Evolutionary conservation across 2,888 invertebrate genomes (phyloP), one percentile per base, ranked within the genome.

Genomic region (Euspilapteryx auroguttella): DNA sequence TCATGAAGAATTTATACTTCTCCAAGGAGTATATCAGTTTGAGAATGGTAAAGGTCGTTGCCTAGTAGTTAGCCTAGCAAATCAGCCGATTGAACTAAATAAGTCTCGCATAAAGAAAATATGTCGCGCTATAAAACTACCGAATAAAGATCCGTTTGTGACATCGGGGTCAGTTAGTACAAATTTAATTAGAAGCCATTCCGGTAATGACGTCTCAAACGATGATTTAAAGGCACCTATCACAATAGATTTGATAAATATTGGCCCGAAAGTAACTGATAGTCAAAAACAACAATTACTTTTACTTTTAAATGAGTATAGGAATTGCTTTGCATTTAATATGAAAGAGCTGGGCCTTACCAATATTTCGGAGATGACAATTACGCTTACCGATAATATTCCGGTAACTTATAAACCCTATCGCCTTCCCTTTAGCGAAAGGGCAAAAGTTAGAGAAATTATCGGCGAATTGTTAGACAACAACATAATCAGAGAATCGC

Each of bases 11-110:
- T 21, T 17, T 4, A 21, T 12, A 5, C 7, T 21, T n/a, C 14
- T 27, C 10, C 27, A 27, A 21, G 27, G 27, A 9, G 12, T 21
- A 8, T 27, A 27, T 14, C 14, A 21, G 2, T 12, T 27, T 27
- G 13, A 11, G 5, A 15, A 26, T 17, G 26, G 26, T n/a, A 15
- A 17, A 12, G 26, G 15, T 7, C 11, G 26, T n/a, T 11, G 10
- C 8, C n/a, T 26, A 4, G 9, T 24, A 12, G 11, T 24, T 6
- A 24, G 12, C n/a, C 10, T 25, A 25, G 14, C 25, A 13, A 10
- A 14, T 7, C 9, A 14, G 9, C 10, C 10, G 4, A 4, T 11
- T 3, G 6, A 2, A 2, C 13, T 25, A 9, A 8, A n/a, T 4
- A 25, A 14, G n/a, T 8, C 6, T 20, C 5, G 20, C 8, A 7